Evolutionary conservation across 2,797 vertebrate genomes (phyloP).

Genomic region (Coilia nasus): DNA sequence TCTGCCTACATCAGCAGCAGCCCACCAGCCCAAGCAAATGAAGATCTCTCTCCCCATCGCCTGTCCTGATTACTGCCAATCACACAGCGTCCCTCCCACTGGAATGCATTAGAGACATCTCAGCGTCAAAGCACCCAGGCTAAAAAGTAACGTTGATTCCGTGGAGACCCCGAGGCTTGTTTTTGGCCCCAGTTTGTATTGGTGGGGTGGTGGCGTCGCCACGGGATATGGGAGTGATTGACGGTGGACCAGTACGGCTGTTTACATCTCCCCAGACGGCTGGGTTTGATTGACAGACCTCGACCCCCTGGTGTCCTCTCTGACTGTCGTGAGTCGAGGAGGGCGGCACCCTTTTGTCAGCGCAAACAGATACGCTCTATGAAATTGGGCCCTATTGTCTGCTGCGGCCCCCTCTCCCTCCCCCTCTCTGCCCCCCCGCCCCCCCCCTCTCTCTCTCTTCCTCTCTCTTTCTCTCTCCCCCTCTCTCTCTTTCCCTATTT

Average conservation of each 20-base stretch:
- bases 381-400: neutral
- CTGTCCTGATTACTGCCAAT: neutral
- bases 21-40: neutral
- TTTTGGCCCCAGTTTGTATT: neutral
- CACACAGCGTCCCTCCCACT: neutral
- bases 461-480: neutral
- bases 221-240: neutral
- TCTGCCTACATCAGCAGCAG: neutral
- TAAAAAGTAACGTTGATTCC: neutral
- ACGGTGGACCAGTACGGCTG: neutral
- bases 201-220: neutral
- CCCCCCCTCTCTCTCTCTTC: neutral
- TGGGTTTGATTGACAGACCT: neutral
- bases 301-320: neutral
- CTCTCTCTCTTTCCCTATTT: neutral
- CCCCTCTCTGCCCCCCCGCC: neutral
- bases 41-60: neutral
- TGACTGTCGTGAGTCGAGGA: neutral
- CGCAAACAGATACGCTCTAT: neutral
- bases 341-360: neutral
- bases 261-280: neutral
- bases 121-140: neutral
- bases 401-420: neutral
- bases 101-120: neutral
- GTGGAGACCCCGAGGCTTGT: neutral